Evolutionary conservation across 2,888 invertebrate species (phyloP).

Genomic region (Andrena haemorrhoa): DNA sequence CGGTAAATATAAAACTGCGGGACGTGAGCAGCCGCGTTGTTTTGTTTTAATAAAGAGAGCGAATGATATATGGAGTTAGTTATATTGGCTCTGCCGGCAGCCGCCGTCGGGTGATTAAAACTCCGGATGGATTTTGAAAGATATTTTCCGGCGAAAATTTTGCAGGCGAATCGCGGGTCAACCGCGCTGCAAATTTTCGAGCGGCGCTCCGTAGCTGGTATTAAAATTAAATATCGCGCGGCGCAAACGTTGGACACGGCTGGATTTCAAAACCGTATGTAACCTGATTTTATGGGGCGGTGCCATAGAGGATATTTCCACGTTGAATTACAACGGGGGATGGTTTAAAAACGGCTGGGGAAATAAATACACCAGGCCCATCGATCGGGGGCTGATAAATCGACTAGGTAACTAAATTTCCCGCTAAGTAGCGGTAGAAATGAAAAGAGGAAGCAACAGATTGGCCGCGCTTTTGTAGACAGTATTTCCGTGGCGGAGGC

Average conservation of each 20-base stretch:
- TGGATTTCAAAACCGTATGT: not conserved
- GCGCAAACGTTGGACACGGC: not conserved
- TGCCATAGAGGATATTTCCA: not conserved
- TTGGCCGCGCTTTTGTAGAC: conserved; percentile 46
- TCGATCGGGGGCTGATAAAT: not conserved
- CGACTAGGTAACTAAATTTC: not conserved
- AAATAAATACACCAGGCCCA: not conserved
- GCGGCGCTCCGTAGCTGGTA: not conserved
- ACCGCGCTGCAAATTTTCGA: not conserved
- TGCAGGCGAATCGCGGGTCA: not conserved
- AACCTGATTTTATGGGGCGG: not conserved
- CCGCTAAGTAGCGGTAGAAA: conserved; percentile 21
- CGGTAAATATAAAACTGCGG: conserved; percentile 40
- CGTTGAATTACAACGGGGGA: not conserved
- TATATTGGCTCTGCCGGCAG: conserved; percentile 30
- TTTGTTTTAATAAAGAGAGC: conserved; percentile 24
- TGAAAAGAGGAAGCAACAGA: conserved; percentile 61
- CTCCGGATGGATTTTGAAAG: conserved; percentile 36
- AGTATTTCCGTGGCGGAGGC: conserved; percentile 44
- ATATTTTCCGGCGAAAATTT: conserved; percentile 22
- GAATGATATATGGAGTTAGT: conserved; percentile 26
- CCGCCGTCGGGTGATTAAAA: conserved; percentile 29
- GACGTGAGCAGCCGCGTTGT: not conserved
- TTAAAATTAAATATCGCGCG: conserved; percentile 23
- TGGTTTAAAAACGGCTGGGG: not conserved